Base-by-base conservation (phyloP, 2,113 vertebrate species). In the Eurystomus gularis region DNA sequence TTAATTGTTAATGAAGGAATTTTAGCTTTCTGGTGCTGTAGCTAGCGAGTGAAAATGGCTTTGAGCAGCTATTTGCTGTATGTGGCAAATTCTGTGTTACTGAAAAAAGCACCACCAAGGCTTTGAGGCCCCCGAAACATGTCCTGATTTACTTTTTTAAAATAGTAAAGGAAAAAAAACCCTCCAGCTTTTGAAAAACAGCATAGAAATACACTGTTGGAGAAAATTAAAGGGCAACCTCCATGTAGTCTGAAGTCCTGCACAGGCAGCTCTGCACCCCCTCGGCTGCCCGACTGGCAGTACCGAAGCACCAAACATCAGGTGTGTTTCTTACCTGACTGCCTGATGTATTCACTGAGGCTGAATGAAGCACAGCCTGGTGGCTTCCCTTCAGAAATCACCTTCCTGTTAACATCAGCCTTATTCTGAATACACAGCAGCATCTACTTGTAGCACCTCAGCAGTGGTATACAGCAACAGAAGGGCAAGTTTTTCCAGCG, bases 1-100 rank as follows among this genome's bases (percentile, higher is more conserved):
- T 86, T 62, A 94, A 92, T 75, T 89, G 77, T 75, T 92, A 82
- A 91, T 85, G 62, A 94, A 72, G 37, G 31, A 61, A 90, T 37
- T 71, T 83, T 52, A 80, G 86, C 78, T 92, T 80, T 71, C 4
- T 2, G 68, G 52, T 79, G 46, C 37, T 91, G 39, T 8, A 90
- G 81, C 81, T 75, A 70, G 49, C 44, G 75, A 70, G 57, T 11
- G 42, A 57, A 75, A 66, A 29, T 8, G 15, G 40, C 58, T 90
- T 54, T 58, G 42, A 85, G 64, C 73, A 68, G 64, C 61, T 86
- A 44, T 83, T 71, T 76, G 46, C 86, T 80, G 23, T 21, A 31
- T 6, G 23, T 37, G 57, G 68, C 69, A 88, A 90, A 81, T 28
- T 68, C 21, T 57, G 25, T 44, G 33, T 29, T 73, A 55, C 1